Evolutionary conservation across 92 coral and sea anemone species (phyloP).

Genomic region (Porites lobata): DNA sequence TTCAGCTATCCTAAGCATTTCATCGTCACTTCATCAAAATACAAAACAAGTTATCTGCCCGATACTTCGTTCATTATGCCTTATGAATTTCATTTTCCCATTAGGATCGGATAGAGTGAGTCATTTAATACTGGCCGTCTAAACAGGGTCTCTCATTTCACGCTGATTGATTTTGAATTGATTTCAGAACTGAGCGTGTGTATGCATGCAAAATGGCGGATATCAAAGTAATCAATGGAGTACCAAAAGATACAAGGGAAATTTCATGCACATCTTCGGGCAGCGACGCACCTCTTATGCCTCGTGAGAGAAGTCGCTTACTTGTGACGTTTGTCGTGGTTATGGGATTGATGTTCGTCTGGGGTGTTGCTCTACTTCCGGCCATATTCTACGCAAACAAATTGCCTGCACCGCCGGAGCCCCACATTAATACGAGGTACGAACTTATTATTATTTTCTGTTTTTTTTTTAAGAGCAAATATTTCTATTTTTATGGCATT

Average conservation of each 20-base stretch:
- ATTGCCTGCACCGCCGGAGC: constrained; percentile 20
- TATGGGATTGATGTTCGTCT: constrained; percentile 41
- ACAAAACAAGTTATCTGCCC: too few species aligned
- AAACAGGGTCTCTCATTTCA: neutral
- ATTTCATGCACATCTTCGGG: constrained; percentile 22
- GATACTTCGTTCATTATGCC: too few species aligned
- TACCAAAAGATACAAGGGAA: neutral
- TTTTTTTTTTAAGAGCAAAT: neutral
- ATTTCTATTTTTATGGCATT: too few species aligned
- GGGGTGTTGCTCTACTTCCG: constrained; percentile 74
- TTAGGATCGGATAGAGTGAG: too few species aligned
- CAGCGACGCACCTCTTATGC: constrained; percentile 1
- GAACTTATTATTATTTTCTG: neutral
- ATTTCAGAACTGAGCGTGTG: neutral
- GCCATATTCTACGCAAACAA: constrained; percentile 59
- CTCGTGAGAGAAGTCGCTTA: constrained; percentile 7
- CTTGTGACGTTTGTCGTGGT: constrained; percentile 32
- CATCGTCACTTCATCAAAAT: too few species aligned
- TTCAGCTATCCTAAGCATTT: too few species aligned
- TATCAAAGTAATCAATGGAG: too few species aligned
- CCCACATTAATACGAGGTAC: constrained; percentile 2
- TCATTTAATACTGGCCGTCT: neutral
- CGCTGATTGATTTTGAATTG: constrained; percentile 6
- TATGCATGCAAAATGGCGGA: constrained; percentile 10
- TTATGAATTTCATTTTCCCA: too few species aligned